A percentile compares a stretch with the other conserved stretches of the same genome.
Evolutionary conservation across 2,888 invertebrate genomes (phyloP).

Genomic region (Exephanes ischioxanthus): DNA sequence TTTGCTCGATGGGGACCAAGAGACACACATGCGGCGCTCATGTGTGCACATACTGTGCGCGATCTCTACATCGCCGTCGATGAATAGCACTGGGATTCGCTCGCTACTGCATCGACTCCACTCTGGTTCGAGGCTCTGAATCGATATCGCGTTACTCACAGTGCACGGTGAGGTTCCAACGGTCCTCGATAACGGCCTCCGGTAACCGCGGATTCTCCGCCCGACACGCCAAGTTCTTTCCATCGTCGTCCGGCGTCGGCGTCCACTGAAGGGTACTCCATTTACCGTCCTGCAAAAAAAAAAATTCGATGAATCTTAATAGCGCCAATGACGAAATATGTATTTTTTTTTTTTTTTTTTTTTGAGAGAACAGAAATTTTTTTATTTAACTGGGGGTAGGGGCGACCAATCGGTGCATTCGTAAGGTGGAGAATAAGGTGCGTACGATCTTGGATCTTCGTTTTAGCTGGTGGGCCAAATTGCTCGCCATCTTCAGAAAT

Average conservation of each 20-base stretch:
- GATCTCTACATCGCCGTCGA: constrained; percentile 16
- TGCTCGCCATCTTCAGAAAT: too few species aligned
- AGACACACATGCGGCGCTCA: background rate
- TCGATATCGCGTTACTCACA: constrained; percentile 89
- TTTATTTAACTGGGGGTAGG: too few species aligned
- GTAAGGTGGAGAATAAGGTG: too few species aligned
- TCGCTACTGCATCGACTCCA: constrained; percentile 1
- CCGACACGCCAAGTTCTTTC: constrained; percentile 94
- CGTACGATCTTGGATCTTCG: too few species aligned
- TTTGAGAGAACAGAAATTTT: too few species aligned
- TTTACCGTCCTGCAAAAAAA: constrained; percentile 88
- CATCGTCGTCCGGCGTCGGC: constrained; percentile 95
- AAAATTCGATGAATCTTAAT: constrained; percentile 19
- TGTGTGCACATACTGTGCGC: background rate
- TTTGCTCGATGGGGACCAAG: background rate
- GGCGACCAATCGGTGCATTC: too few species aligned
- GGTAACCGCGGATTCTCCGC: constrained; percentile 95
- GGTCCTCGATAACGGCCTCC: constrained; percentile 94
- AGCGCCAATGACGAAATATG: background rate
- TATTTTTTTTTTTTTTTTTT: too few species aligned
- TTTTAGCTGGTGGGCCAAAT: too few species aligned
- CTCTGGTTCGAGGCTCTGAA: constrained; percentile 33
- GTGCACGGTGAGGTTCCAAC: constrained; percentile 94
- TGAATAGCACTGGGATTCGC: constrained; percentile 16
- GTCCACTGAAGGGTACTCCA: constrained; percentile 89